Conservation (phyloP, 2,888 invertebrate species). For the Imbricaverruca yamaguchii region DNA sequence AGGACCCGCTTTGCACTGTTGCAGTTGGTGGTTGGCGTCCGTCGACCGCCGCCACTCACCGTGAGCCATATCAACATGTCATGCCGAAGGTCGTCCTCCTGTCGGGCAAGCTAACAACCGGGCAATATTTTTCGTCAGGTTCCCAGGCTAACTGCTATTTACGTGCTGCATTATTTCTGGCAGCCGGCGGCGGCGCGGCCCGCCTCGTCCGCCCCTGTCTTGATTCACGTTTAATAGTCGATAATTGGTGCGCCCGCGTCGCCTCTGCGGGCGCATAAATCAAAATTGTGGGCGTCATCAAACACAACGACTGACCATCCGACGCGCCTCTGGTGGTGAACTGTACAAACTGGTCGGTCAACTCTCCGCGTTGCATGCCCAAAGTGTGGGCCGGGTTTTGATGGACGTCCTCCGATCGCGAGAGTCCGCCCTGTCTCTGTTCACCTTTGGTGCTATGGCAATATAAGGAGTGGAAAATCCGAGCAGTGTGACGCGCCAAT, state of each 20-base stretch:
- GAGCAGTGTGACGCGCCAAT: too few relatives aligned
- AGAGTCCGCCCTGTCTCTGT: too few relatives aligned
- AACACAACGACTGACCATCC: too few relatives aligned
- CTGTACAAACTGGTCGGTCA: too few relatives aligned
- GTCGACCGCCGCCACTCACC: background rate
- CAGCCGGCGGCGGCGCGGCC: conserved; percentile 29
- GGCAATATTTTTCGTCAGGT: background rate
- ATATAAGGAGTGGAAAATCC: too few relatives aligned
- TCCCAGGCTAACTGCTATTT: conserved; percentile 7
- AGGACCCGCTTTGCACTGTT: too few relatives aligned
- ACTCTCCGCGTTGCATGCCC: too few relatives aligned
- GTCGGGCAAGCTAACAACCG: background rate
- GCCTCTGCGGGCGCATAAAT: conserved; percentile 41
- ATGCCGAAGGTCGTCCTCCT: background rate
- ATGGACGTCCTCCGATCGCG: too few relatives aligned
- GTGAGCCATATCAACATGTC: background rate
- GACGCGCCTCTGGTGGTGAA: too few relatives aligned
- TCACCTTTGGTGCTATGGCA: too few relatives aligned
- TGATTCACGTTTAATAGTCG: conserved; percentile 16
- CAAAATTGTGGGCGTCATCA: conserved; percentile 26
- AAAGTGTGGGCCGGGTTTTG: too few relatives aligned
- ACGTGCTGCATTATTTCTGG: conserved; percentile 29
- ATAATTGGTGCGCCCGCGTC: conserved; percentile 35
- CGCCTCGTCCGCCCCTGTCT: background rate
- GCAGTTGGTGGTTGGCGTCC: too few relatives aligned